Evolutionary conservation across 2,888 invertebrate species (phyloP), one percentile per base, ranked within the genome.

Genomic region (Parnassius orleans): DNA sequence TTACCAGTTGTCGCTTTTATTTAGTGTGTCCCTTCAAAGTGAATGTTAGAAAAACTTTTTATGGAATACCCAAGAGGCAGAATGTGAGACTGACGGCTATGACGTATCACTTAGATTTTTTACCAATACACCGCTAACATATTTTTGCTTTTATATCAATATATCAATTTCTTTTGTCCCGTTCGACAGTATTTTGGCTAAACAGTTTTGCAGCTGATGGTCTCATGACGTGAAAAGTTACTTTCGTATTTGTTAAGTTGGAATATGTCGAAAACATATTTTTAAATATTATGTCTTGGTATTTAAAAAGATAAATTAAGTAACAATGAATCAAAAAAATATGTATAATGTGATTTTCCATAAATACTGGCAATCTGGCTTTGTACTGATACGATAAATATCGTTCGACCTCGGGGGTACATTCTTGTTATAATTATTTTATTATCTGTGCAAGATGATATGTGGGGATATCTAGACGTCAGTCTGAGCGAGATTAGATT

Each of bases 131-230:
- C 74, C 74, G 76, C 66, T 81, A 87, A 90, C 91, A 90, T 88
- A 90, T 87, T 88, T 91, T 90, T 90, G 90, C 91, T 91, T 88
- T 91, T 90, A 91, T 85, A 78, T 86, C 88, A 84, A 90, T 89
- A 81, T 81, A 89, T 91, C 90, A 90, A 88, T 86, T 86, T 86
- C 83, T 81, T 83, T 87, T 86, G 81, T 84, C 73, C 74, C 72
- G 72, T 72, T 81, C 73, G 84, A 84, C 85, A 73, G 63, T 77
- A 33, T 76, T 80, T 79, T 73, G 72, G 69, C 67, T 69, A 74
- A 79, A 80, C 73, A 72, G 74, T 72, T 73, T 72, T 77, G 67
- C 63, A 55, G 44, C 47, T 55, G 53, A 61, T 58, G 61, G 61
- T 61, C 48, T 60, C 65, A 15, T 54, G 47, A 59, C 55, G 53